Evolutionary conservation across 2,797 vertebrate genomes (phyloP).

Genomic region (Chloroceryle inda): DNA sequence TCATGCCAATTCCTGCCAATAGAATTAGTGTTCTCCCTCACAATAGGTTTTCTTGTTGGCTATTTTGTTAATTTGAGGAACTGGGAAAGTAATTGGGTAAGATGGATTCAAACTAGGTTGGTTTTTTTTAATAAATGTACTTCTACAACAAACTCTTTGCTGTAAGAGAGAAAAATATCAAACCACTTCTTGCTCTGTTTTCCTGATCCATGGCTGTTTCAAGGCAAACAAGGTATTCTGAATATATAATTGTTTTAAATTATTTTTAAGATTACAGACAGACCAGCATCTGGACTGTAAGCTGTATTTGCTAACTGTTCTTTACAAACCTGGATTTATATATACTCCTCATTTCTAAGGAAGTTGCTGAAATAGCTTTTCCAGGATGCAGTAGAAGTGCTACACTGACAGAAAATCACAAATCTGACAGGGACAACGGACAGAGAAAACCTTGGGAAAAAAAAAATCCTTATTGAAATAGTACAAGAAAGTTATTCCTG

Average conservation of each 20-base stretch:
- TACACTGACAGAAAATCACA: background rate
- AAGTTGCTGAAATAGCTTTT: conserved; percentile 27
- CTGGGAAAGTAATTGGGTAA: background rate
- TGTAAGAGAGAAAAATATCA: background rate
- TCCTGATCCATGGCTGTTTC: background rate
- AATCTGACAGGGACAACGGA: background rate
- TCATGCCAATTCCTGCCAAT: background rate
- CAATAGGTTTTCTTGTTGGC: background rate
- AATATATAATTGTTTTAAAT: background rate
- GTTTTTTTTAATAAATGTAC: background rate
- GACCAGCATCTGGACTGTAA: background rate
- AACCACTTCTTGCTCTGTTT: background rate
- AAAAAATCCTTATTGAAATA: background rate
- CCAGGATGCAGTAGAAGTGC: background rate
- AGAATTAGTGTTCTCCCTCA: background rate
- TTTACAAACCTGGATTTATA: background rate
- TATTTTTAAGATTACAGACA: background rate
- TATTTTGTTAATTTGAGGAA: background rate
- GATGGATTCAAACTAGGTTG: background rate
- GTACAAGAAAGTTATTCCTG: background rate
- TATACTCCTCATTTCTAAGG: background rate
- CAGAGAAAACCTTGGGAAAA: background rate
- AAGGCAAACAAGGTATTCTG: background rate
- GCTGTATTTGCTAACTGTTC: background rate
- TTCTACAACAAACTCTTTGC: background rate